A percentile compares a stretch with the other conserved stretches of the same genome.
phyloP scores from a whole-genome alignment of 2,888 invertebrate species.

The Temnothorax unifasciatus region DNA sequence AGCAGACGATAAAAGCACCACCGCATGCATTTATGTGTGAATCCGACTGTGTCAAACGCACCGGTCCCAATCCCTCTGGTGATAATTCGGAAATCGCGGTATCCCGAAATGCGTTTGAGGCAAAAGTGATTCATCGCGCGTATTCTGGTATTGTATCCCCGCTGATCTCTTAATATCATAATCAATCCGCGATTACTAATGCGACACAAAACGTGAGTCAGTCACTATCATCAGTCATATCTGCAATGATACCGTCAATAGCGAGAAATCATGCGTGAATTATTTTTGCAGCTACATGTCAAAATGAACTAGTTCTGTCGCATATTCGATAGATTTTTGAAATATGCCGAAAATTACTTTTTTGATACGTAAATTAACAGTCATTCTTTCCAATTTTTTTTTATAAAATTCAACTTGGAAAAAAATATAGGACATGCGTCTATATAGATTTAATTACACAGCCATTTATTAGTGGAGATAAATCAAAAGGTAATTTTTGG shows the following conservation, averaged over 20 bases:
- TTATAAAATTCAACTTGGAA: background rate
- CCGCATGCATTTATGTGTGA: background rate
- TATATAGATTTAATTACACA: background rate
- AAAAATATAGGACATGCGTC: background rate
- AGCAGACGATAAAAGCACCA: background rate
- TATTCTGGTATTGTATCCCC: background rate
- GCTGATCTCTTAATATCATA: slow-evolving; percentile 2
- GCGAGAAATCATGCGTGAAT: background rate
- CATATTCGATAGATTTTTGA: background rate
- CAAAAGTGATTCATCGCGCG: background rate
- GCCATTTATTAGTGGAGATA: background rate
- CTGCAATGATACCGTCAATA: background rate
- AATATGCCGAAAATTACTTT: background rate
- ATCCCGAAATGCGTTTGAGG: background rate
- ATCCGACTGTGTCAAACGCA: slow-evolving; percentile 5
- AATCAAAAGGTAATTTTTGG: background rate
- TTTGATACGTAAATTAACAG: background rate
- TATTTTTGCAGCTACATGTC: background rate
- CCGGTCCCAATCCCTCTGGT: background rate
- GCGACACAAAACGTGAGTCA: background rate
- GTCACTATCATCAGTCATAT: background rate
- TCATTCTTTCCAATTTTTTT: no score
- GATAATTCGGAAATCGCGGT: background rate
- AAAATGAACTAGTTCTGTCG: background rate
- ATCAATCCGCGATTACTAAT: background rate